These are phyloP conservation scores for Mugil cephalus DNA, from an alignment of 2,113 vertebrate genomes.

Conservation along the genomic window DNA sequence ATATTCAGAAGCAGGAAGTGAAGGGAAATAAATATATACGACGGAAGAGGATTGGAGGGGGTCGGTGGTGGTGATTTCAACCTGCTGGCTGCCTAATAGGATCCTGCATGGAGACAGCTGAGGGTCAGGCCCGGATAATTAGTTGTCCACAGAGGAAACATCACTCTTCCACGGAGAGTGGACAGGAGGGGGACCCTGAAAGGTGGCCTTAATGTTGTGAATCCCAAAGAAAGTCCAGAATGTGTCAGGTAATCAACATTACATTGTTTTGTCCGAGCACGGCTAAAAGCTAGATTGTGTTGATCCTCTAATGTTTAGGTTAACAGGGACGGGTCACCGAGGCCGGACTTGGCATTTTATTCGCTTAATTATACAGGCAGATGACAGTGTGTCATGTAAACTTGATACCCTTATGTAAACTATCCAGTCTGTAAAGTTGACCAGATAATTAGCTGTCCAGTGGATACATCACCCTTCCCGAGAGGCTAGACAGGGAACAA, in stretches of 20 bases:
- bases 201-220: slow-evolving; percentile 62
- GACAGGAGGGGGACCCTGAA: slow-evolving; percentile 67
- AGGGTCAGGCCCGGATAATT: slow-evolving; percentile 94
- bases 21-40: slow-evolving; percentile 89
- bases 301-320: slow-evolving; percentile 35
- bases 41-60: slow-evolving; percentile 74
- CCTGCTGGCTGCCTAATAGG: slow-evolving; percentile 95
- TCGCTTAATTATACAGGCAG: slow-evolving; percentile 53
- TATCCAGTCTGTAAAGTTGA: slow-evolving; percentile 27
- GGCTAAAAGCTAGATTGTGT: slow-evolving; percentile 38
- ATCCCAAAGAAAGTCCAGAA: slow-evolving; percentile 68
- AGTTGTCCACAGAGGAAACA: slow-evolving; percentile 92
- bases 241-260: slow-evolving; percentile 71
- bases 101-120: slow-evolving; percentile 97
- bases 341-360: slow-evolving; percentile 33
- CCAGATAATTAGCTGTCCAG: slow-evolving; percentile 70
- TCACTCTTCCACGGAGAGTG: slow-evolving; percentile 75
- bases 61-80: slow-evolving; percentile 84
- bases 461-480: slow-evolving; percentile 26
- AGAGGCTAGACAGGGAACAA: slow-evolving; percentile 31
- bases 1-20: slow-evolving; percentile 98
- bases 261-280: slow-evolving; percentile 55
- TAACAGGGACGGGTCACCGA: slow-evolving; percentile 48
- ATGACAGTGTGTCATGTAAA: slow-evolving; percentile 51
- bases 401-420: slow-evolving; percentile 55